Evolutionary conservation across 2,797 vertebrate genomes (phyloP).

Genomic region (Typhlichthys subterraneus): DNA sequence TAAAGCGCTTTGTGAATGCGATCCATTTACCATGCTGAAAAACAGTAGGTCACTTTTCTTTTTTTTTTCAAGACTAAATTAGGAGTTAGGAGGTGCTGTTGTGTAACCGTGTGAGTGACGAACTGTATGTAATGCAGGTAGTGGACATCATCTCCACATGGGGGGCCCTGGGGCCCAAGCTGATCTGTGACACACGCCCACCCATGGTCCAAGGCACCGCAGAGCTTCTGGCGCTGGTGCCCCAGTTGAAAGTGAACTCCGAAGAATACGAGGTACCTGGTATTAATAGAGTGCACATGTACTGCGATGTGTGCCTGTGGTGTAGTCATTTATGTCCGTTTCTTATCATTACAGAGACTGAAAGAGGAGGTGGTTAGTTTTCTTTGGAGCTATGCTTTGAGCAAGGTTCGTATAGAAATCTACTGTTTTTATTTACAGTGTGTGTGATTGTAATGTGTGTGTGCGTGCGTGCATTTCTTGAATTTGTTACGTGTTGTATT

Average conservation of each 20-base stretch:
- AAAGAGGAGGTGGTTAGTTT: conserved; percentile 85
- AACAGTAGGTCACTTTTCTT: too few relatives aligned
- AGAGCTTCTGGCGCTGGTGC: conserved; percentile 89
- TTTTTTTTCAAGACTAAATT: too few relatives aligned
- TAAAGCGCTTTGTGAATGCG: too few relatives aligned
- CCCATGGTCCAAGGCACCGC: conserved; percentile 83
- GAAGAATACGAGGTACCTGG: conserved; percentile 84
- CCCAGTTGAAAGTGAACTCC: conserved; percentile 84
- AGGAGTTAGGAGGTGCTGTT: neutral
- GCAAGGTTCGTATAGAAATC: conserved; percentile 71
- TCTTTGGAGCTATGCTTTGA: conserved; percentile 87
- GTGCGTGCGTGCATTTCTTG: neutral
- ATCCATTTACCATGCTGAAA: too few relatives aligned
- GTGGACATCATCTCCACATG: conserved; percentile 92
- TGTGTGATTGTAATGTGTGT: neutral
- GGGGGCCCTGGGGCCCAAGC: conserved; percentile 85
- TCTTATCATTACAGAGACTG: conserved; percentile 80
- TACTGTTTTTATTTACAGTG: neutral
- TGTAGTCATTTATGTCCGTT: neutral
- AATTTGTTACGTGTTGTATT: too few relatives aligned
- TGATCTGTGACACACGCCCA: conserved; percentile 85
- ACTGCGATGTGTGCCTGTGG: too few relatives aligned
- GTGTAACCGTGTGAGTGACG: neutral
- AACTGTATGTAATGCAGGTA: conserved; percentile 73
- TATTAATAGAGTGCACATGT: too few relatives aligned